Percentiles rank a stretch among this genome's conserved stretches.
phyloP scores from a whole-genome alignment of 1,140 invertebrate genomes.

The Limonius californicus region DNA sequence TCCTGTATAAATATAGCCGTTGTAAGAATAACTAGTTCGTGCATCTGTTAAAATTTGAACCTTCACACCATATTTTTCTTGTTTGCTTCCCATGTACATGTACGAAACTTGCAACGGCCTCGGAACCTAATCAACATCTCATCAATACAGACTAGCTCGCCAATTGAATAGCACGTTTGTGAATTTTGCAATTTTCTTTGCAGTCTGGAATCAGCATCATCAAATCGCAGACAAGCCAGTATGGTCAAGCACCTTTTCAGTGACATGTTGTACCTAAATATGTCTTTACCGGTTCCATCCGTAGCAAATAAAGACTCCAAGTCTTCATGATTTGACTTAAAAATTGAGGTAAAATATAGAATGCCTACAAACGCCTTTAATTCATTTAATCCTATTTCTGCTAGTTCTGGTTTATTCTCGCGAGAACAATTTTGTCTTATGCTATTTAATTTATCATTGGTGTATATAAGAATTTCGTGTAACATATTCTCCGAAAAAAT shows the following conservation, averaged over 20 bases:
- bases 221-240: conserved; percentile 32
- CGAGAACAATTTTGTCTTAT: neutral
- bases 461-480: neutral
- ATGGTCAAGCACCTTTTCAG: conserved; percentile 28
- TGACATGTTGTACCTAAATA: conserved; percentile 35
- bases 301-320: conserved; percentile 30
- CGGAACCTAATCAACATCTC: neutral
- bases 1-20: conserved; percentile 21
- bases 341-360: conserved; percentile 15
- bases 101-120: conserved; percentile 43
- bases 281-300: conserved; percentile 33
- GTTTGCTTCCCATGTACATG: conserved; percentile 44
- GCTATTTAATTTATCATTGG: conserved; percentile 2
- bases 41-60: conserved; percentile 42
- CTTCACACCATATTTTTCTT: conserved; percentile 50
- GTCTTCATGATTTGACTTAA: conserved; percentile 32
- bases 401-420: neutral
- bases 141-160: neutral
- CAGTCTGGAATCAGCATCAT: neutral
- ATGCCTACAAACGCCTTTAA: conserved; percentile 16
- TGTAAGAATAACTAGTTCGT: conserved; percentile 38
- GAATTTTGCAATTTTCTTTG: conserved; percentile 10
- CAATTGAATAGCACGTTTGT: conserved; percentile 1
- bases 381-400: neutral
- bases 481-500: neutral